Evolutionary conservation across 2,888 invertebrate genomes (phyloP).

Genomic region (Drosophila meridiana): DNA sequence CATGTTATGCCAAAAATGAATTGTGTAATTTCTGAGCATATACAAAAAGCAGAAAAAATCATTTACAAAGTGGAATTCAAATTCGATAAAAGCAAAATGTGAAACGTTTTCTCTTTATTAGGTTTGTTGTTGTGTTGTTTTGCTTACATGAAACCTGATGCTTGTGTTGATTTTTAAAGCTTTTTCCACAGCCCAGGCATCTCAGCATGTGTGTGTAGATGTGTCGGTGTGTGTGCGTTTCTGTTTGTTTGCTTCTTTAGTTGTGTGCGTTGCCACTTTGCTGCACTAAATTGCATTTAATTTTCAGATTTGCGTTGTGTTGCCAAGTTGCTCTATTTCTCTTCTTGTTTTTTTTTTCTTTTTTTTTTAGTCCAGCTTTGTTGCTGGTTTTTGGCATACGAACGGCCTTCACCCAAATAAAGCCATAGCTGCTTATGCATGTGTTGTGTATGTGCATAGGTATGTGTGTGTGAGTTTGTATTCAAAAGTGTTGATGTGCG

Average conservation of each 20-base stretch:
- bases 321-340: slow-evolving; percentile 21
- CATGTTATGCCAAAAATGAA: slow-evolving; percentile 78
- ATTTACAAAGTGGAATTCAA: slow-evolving; percentile 38
- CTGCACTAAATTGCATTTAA: slow-evolving; percentile 79
- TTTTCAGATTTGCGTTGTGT: slow-evolving; percentile 68
- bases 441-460: slow-evolving; percentile 21
- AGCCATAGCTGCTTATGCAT: slow-evolving; percentile 39
- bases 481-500: slow-evolving; percentile 50
- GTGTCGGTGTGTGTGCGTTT: slow-evolving; percentile 11
- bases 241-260: slow-evolving; percentile 32
- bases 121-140: slow-evolving; percentile 26
- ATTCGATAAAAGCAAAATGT: slow-evolving; percentile 44
- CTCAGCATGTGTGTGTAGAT: not conserved
- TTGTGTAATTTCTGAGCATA: slow-evolving; percentile 65
- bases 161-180: slow-evolving; percentile 58
- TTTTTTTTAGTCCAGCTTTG: slow-evolving; percentile 23
- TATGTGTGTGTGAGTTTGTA: slow-evolving; percentile 1
- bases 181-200: slow-evolving; percentile 28
- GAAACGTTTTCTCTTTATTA: slow-evolving; percentile 43
- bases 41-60: not conserved
- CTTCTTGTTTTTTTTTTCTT: not conserved
- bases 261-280: slow-evolving; percentile 69
- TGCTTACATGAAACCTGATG: slow-evolving; percentile 47
- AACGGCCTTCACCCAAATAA: slow-evolving; percentile 75
- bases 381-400: slow-evolving; percentile 40